Conservation (phyloP, 2,888 invertebrate genomes). For the Maniola hyperantus region DNA sequence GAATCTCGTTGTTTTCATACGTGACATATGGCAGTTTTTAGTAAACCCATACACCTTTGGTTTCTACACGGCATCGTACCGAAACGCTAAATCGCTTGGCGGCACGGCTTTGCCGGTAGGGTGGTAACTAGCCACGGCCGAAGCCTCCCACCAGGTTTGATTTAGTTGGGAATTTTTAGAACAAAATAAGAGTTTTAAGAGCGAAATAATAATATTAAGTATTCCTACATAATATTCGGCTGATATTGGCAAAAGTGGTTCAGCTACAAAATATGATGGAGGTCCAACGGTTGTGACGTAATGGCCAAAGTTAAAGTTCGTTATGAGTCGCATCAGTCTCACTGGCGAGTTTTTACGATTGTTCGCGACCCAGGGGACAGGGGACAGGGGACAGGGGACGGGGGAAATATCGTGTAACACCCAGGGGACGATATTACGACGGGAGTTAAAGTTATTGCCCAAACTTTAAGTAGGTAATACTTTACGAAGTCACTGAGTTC, state of each 20-base stretch:
- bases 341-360: constrained; percentile 29
- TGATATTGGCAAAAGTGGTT: not conserved
- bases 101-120: too few relatives aligned
- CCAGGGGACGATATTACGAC: not conserved
- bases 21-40: too few relatives aligned
- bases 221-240: not conserved
- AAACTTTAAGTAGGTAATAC: not conserved
- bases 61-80: too few relatives aligned
- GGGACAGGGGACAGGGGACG: not conserved
- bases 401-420: not conserved
- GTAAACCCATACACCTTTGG: too few relatives aligned
- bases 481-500: not conserved
- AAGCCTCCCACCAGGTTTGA: too few relatives aligned
- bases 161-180: too few relatives aligned
- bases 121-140: too few relatives aligned
- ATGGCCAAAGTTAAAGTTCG: not conserved
- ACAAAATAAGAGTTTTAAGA: too few relatives aligned
- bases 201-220: too few relatives aligned
- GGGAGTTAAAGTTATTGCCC: constrained; percentile 6
- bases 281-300: not conserved
- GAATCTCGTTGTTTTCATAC: too few relatives aligned
- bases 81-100: too few relatives aligned
- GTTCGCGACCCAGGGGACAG: constrained; percentile 15
- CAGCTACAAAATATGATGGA: not conserved
- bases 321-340: constrained; percentile 16